A percentile compares a stretch with the other conserved stretches of the same genome.
These are phyloP conservation scores for Ailuropoda melanoleuca DNA, from an alignment of 2,113 vertebrate species.

Conservation along the genomic window DNA sequence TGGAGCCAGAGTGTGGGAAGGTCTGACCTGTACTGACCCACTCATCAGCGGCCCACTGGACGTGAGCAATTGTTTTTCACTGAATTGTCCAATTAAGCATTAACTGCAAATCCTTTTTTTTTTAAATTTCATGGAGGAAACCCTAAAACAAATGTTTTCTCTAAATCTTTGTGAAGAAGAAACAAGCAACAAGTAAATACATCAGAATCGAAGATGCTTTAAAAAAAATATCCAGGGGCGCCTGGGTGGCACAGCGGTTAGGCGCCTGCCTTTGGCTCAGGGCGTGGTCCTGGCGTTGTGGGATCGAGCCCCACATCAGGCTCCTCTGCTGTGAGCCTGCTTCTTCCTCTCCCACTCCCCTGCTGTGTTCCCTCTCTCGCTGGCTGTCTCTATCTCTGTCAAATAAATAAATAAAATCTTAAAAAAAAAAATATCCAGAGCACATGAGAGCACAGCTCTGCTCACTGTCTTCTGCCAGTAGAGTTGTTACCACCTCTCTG, in stretches of 20 bases:
- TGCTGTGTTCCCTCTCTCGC: too few species aligned
- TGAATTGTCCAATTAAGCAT: background rate
- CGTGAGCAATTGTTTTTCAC: background rate
- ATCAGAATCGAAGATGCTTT: background rate
- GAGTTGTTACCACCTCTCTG: fast-evolving
- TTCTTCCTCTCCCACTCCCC: too few species aligned
- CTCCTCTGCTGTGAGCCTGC: too few species aligned
- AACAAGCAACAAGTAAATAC: background rate
- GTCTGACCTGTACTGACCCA: background rate
- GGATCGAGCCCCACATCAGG: too few species aligned
- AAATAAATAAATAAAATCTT: too few species aligned
- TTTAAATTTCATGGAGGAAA: background rate
- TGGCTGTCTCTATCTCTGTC: too few species aligned
- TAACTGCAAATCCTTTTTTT: background rate
- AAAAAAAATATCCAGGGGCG: too few species aligned
- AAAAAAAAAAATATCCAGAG: background rate
- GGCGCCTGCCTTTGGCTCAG: too few species aligned
- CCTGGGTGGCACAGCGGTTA: too few species aligned
- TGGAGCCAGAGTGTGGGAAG: background rate
- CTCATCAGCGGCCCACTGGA: background rate
- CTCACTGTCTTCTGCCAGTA: background rate
- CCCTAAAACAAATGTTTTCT: background rate
- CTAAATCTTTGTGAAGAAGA: background rate
- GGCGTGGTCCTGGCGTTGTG: too few species aligned
- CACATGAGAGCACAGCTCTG: background rate